These are phyloP conservation scores for Graphium colonna DNA, from an alignment of 2,888 invertebrate species.

Conservation along the genomic window DNA sequence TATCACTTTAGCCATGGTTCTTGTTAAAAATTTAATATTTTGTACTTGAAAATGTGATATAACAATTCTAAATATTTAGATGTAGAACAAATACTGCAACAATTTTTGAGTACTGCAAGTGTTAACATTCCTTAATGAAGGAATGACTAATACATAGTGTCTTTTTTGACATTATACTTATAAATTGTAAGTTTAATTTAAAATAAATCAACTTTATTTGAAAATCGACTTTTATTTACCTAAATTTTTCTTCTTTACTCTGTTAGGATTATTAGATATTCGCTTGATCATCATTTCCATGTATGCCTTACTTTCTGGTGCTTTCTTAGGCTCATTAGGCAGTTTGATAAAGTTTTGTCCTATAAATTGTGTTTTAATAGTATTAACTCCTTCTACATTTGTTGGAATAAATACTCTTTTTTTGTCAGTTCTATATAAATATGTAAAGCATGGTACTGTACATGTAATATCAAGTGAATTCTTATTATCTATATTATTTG, in stretches of 20 bases:
- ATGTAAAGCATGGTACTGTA: no score
- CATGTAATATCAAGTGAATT: no score
- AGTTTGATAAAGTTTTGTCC: constrained; percentile 62
- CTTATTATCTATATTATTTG: no score
- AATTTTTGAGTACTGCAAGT: constrained; percentile 46
- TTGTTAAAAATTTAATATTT: constrained; percentile 50
- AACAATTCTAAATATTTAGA: constrained; percentile 32
- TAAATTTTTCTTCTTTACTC: constrained; percentile 43
- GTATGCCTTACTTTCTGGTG: constrained; percentile 40
- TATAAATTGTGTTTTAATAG: constrained; percentile 38
- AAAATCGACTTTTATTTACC: constrained; percentile 25
- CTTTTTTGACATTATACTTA: constrained; percentile 69
- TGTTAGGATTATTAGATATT: constrained; percentile 63
- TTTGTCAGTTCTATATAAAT: constrained; percentile 55
- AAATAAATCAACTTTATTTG: constrained; percentile 39
- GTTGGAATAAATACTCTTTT: constrained; percentile 61
- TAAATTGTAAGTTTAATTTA: constrained; percentile 48
- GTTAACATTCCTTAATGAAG: constrained; percentile 50
- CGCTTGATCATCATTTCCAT: constrained; percentile 66
- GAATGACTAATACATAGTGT: constrained; percentile 59
- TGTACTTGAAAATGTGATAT: constrained; percentile 42
- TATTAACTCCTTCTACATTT: constrained; percentile 25
- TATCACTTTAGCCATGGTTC: constrained; percentile 22
- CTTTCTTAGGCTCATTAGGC: constrained; percentile 35
- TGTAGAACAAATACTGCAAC: constrained; percentile 32